Conservation (phyloP, 2,797 vertebrate species). For the Hippoglossus hippoglossus region DNA sequence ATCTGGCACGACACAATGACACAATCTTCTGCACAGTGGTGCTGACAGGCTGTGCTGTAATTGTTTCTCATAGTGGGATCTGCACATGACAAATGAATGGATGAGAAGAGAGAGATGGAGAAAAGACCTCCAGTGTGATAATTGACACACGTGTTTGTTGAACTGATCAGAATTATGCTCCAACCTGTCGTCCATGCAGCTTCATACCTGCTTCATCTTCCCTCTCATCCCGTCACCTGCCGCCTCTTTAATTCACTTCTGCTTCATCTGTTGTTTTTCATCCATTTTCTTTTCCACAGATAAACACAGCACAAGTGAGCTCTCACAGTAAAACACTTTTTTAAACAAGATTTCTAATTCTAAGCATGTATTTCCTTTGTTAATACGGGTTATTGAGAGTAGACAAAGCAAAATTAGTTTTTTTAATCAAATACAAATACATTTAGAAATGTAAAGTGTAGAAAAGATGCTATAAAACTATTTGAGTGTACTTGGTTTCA, state of each 20-base stretch:
- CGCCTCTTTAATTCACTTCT: slow-evolving; percentile 19
- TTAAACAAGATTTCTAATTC: too few relatives aligned
- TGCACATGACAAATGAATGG: background rate
- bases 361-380: too few relatives aligned
- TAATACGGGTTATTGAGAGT: too few relatives aligned
- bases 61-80: too few relatives aligned
- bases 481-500: too few relatives aligned
- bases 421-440: background rate
- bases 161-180: slow-evolving; percentile 6
- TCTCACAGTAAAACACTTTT: background rate
- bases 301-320: slow-evolving; percentile 3
- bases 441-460: too few relatives aligned
- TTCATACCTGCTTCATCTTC: background rate
- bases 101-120: background rate
- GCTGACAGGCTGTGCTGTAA: too few relatives aligned
- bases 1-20: too few relatives aligned
- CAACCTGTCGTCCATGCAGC: slow-evolving; percentile 16
- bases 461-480: too few relatives aligned
- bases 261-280: background rate
- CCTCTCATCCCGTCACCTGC: slow-evolving; percentile 20
- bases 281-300: background rate
- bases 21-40: too few relatives aligned
- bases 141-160: slow-evolving; percentile 2
- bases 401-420: background rate
- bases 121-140: slow-evolving; percentile 5